Evolutionary conservation across 2,797 vertebrate genomes (phyloP), one percentile per base, ranked within the genome.

Genomic region (Muscicapa striata): DNA sequence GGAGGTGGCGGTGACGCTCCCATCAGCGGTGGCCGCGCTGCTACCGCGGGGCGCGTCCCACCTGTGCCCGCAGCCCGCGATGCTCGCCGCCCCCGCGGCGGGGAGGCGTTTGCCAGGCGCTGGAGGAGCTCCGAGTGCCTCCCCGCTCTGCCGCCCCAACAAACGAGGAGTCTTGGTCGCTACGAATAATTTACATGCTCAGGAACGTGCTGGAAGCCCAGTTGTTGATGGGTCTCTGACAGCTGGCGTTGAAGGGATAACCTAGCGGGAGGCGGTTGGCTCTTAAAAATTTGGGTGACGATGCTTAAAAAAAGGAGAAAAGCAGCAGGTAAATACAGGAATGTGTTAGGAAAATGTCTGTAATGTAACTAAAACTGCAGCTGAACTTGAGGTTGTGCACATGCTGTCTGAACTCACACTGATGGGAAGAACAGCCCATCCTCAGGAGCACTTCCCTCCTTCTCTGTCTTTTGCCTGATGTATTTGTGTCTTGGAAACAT

Each of bases 201-300:
- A 46, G 93, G 94, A 96, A 93, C 63, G 59, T 49, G 68, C 87
- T 92, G 92, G 89, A 89, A 95, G 93, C 80, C 89, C 86, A 8
- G 69, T 26, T 52, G 86, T 84, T 83, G 93, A 7, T 24, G 85
- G 48, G 59, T 69, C 51, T 63, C n/a, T 36, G 55, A 36, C 62
- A 81, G 63, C 58, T n/a, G 85, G 7, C 27, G 66, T 34, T 6
- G 40, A n/a, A n/a, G 76, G 46, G 36, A 16, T 73, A 77, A 34
- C 79, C 83, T 32, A 16, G 59, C 13, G 40, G 70, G 48, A 64
- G 75, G 74, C 20, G 52, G 34, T 36, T 14, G 23, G 80, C 18
- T 84, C 43, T 20, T 59, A 27, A 72, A 34, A 36, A 41, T 34
- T 9, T 19, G 34, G 6, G 55, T 76, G 32, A 24, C 21, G 26